Base-by-base conservation (phyloP, 37 sponge, comb jelly and placozoan genomes). In the Mnemiopsis leidyi region DNA sequence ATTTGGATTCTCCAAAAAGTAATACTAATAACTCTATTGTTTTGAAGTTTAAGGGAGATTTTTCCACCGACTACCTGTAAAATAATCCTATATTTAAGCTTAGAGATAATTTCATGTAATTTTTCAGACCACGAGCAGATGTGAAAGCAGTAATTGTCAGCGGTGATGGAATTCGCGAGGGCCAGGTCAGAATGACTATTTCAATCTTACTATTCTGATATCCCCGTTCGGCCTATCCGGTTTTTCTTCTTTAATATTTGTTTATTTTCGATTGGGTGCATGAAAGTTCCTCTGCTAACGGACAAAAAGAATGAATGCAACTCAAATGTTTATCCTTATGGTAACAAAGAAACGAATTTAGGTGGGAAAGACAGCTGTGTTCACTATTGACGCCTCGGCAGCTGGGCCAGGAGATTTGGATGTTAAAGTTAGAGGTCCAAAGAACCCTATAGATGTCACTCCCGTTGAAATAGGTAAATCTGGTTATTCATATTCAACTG, bases 361-460 rank as follows among this genome's bases (percentile, higher is more conserved):
- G 39, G 95, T 69, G 24, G 96, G 95, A 38, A 68, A 93, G 7
- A 96, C 95, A 16, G 95, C 97, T 61, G 95, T 95, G 39, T 99
- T 99, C 92, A 94, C 92, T 83, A 96, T 99, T 32, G 95, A 97
- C 33, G 95, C 97, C 24, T 94, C 69, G 9, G 97, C 93, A 23
- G 98, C 98, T 31, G 97, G 97, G 20, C 93, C 95, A 32, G 99
- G 99, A 0, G 95, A 95, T 0, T 94, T 99, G 29, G 92, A 82
- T 9, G 83, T 97, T 0, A 69, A 83, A 0, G 94, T 97, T 0
- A 93, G 95, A 13, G 99, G 97, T 39, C 96, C 97, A 30, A 95
- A 96, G 76, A 96, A 96, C 23, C 94, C 96, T 0, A 30, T 96
- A 0, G 39, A 69, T 9, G 76, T 69, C 9, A 92, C 93, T 0